Base-by-base conservation (phyloP, 1,140 invertebrate species). In the Bombus polaris region DNA sequence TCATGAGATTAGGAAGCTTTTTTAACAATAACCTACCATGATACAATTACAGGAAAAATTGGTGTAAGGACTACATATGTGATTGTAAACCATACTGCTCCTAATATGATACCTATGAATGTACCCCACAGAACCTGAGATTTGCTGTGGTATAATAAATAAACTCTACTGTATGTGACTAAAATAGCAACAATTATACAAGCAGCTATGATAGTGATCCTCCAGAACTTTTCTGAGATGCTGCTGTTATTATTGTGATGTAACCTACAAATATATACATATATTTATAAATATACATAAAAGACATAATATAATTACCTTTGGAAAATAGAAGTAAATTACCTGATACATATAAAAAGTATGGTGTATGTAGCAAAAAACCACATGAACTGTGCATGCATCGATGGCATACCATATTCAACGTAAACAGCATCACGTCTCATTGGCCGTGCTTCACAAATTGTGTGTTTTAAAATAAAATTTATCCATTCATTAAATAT, bases 321-420 rank as follows among this genome's bases (percentile, higher is more conserved):
- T 57, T 2, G 2, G 3, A 35, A 13, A 47, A 66, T 59, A 10
- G 39, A 72, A 79, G 71, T 39, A 28, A n/a, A 76, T 96, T 96
- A 98, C 98, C 98, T 98, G 91, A 98, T 97, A 91, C 97, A 97
- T 91, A 98, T 96, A 96, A 99, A 99, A 94, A 98, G 97, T 89
- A 97, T 96, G 87, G 98, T 96, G 94, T 99, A 99, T 71, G 97
- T 96, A 83, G 98, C 96, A 95, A 98, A 98, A 95, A 99, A 99
- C 97, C 98, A 98, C 95, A 98, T 97, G 94, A 98, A 98, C 95
- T 99, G 98, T 89, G 98, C 96, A 96, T 99, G 98, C 76, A 97
- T 97, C 42, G 98, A 99, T 72, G 98, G 98, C 98, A 99, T 99
- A 91, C 98, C 98, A 97, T 98, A 98, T 95, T 99, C 98, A 90